A percentile compares a stretch with the other conserved stretches of the same genome.
These are phyloP conservation scores for Hypothenemus hampei DNA, from an alignment of 1,140 invertebrate species.

Conservation along the genomic window DNA sequence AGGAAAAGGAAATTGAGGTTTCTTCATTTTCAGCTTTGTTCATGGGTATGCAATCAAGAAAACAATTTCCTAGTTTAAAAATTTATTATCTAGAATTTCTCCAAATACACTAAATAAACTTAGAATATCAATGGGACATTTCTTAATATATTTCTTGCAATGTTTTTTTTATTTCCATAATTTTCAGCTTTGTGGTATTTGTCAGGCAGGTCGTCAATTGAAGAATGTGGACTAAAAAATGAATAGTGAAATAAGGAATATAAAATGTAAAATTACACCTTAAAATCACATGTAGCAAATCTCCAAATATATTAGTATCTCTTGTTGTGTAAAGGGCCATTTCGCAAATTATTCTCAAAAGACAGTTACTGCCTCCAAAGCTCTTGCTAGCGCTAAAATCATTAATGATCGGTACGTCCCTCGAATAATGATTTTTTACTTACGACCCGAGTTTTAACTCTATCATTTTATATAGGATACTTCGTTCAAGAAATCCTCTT, in stretches of 20 bases:
- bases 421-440: constrained; percentile 22
- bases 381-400: constrained; percentile 40
- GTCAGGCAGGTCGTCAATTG: constrained; percentile 39
- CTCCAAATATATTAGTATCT: constrained; percentile 49
- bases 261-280: constrained; percentile 40
- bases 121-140: constrained; percentile 47
- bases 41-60: no score
- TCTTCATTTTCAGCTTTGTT: no score
- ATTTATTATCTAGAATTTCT: constrained; percentile 25
- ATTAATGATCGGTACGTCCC: constrained; percentile 1
- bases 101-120: constrained; percentile 37
- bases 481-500: constrained; percentile 30
- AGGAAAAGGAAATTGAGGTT: no score
- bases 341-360: constrained; percentile 51
- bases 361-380: constrained; percentile 49
- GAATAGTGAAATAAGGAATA: constrained; percentile 2
- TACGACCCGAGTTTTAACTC: constrained; percentile 40
- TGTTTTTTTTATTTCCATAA: constrained; percentile 35
- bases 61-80: background rate
- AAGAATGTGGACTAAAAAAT: constrained; percentile 47
- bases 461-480: constrained; percentile 33
- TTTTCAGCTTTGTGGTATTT: constrained; percentile 46
- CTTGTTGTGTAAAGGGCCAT: constrained; percentile 43
- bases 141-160: constrained; percentile 41
- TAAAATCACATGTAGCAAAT: constrained; percentile 50